Evolutionary conservation across 1,140 invertebrate genomes (phyloP), one percentile per base, ranked within the genome.

Genomic region (Drosophila sproati): DNA sequence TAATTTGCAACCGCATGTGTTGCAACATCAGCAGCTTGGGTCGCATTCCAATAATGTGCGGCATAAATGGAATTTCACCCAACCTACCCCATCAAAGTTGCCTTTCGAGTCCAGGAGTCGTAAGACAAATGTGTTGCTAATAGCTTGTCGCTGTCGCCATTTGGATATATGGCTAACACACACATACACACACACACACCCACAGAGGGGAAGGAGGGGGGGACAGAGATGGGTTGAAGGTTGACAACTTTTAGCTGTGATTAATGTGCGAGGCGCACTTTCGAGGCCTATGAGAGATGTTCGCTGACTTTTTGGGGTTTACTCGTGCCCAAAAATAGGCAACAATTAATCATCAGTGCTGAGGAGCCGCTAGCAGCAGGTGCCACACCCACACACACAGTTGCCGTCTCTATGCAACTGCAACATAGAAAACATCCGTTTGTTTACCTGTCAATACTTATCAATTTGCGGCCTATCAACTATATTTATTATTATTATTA

Each of bases 71-170:
- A 81, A 90, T 90, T 85, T 81, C 81, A 73, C 71, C 60, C 81
- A 52, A 45, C 45, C 47, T 20, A 10, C 43, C 45, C 34, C 12
- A 50, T 39, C 69, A 75, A 43, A 43, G 3, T 73, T 68, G 62
- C 76, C 77, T 79, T 83, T 77, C 20, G 72, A 76, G 74, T 75
- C 29, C 4, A 10, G 10, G 37, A 63, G 63, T 47, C 68, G 41
- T 52, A 89, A 88, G 83, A 88, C 83, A 88, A 88, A 88, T 88
- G 83, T 83, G 83, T 89, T 89, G 80, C 83, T 88, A 88, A 88
- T 88, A 88, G 83, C 83, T 89, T 89, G 85, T 83, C 74, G 80
- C 83, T 82, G 83, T 88, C 74, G 59, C 62, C 70, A 7, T 20
- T 56, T 37, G 34, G 57, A 34, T 35, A 61, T 48, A 45, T 67